phyloP scores from a whole-genome alignment of 2,113 vertebrate genomes.

The Pseudorhombus dupliciocellatus region DNA sequence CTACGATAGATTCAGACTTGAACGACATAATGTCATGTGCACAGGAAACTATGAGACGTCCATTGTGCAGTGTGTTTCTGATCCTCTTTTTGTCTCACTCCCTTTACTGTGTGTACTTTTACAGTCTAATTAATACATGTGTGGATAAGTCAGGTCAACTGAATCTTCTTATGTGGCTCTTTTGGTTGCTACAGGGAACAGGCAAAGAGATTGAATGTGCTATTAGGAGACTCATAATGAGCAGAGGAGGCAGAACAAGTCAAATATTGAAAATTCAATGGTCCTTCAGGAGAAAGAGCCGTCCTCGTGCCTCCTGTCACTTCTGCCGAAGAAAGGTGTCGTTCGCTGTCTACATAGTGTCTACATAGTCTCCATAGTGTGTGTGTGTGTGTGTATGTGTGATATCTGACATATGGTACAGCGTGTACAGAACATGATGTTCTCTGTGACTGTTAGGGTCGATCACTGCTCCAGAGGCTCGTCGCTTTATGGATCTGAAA shows the following conservation, averaged over 20 bases:
- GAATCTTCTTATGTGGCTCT: not conserved
- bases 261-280: slow-evolving; percentile 20
- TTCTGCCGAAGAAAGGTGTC: not conserved
- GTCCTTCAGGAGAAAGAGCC: not conserved
- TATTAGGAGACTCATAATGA: slow-evolving; percentile 11
- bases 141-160: not conserved
- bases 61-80: not conserved
- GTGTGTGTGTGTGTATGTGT: not conserved
- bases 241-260: slow-evolving; percentile 7
- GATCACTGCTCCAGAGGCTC: not conserved
- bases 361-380: too few relatives aligned
- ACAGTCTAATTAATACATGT: not conserved
- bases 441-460: not conserved
- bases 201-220: not conserved
- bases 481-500: not conserved
- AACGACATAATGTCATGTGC: not conserved
- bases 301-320: not conserved
- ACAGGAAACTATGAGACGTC: not conserved
- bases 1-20: not conserved
- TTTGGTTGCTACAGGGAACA: not conserved
- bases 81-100: not conserved
- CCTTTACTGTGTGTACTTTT: not conserved
- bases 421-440: slow-evolving; percentile 7
- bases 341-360: not conserved
- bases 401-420: not conserved